Base-by-base conservation (phyloP, 2,113 vertebrate genomes). In the Polyodon spathula region DNA sequence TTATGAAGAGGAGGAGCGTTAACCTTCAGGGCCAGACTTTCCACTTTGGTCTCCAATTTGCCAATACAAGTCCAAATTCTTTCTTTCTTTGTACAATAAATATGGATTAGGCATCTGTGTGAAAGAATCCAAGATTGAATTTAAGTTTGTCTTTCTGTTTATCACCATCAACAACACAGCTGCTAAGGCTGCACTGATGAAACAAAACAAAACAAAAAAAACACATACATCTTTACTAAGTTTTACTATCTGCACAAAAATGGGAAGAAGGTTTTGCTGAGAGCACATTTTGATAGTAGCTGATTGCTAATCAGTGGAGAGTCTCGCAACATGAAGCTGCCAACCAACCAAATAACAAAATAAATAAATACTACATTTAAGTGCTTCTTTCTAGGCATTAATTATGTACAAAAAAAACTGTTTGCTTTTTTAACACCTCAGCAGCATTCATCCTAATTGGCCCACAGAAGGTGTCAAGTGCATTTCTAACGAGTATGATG, bases 251-350 rank as follows among this genome's bases (percentile, higher is more conserved):
- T 27, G 27, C 27, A 27, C 27, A 27, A 27, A 27, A 27, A 27
- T 27, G 27, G 27, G 27, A 3, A 27, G 48, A 10, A 50, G 48
- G 63, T 54, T 69, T 52, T 58, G 64, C 62, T 66, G 60, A 66
- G 55, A 27, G 55, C 27, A 41, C 54, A 65, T 65, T 68, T 61
- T 63, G 64, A 66, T 58, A 46, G 54, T 27, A 43, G 38, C 51
- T 70, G 50, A 67, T 72, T 66, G 57, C 59, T 68, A 68, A 68
- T 72, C 59, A 51, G 12, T 51, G 52, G 51, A 42, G 50, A 58
- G 54, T 43, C 39, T 61, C 37, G 53, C 50, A 16, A 37, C 38
- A 54, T 56, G 27, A 55, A 59, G 54, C 53, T 62, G 41, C 55
- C 58, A 64, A 55, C 40, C 53, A 42, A 11, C 48, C 48, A n/a